Base-by-base conservation (phyloP, 2,113 vertebrate species). In the Cyphomyrus plagiostoma region DNA sequence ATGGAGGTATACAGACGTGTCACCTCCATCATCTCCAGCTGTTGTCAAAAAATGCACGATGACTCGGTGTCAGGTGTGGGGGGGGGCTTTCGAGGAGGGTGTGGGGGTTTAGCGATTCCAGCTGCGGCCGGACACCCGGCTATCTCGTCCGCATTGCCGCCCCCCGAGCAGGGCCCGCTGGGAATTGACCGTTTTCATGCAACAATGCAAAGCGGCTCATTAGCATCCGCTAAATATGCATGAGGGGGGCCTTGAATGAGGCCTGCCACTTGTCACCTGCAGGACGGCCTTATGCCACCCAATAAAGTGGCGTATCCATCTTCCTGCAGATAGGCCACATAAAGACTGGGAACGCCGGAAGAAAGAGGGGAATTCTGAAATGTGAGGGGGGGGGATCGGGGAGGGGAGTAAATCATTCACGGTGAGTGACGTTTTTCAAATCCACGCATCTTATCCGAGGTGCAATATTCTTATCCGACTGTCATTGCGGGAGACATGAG, bases 221-320 rank as follows among this genome's bases (percentile, higher is more conserved):
- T 99, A 98, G 95, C 98, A 99, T 99, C 97, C 94, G 93, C 97
- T 99, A 98, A 99, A 98, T 98, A 99, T 99, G 97, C 98, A 99
- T 97, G 98, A 98, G 97, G 97, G 97, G 97, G 97, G 96, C 94
- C 96, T 96, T 95, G 96, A 95, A 97, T 97, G 97, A 96, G 96
- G 96, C 96, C 95, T 95, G 94, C 95, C 95, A 96, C 95, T 96
- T 96, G 95, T 97, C 97, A 97, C 97, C 97, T 94, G 94, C 97
- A 97, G 97, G 97, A 96, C 96, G 97, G 97, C 98, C 97, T 98
- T 97, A 98, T 98, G 94, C 96, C 96, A 96, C 97, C 97, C 97
- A 98, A 98, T 98, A 98, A 97, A 95, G 96, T 97, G 96, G 97
- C 97, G 96, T 96, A 98, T 97, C 97, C 97, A 97, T 98, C 97